Evolutionary conservation across 2,113 vertebrate species (phyloP), one percentile per base, ranked within the genome.

Genomic region (Hyaena hyaena): DNA sequence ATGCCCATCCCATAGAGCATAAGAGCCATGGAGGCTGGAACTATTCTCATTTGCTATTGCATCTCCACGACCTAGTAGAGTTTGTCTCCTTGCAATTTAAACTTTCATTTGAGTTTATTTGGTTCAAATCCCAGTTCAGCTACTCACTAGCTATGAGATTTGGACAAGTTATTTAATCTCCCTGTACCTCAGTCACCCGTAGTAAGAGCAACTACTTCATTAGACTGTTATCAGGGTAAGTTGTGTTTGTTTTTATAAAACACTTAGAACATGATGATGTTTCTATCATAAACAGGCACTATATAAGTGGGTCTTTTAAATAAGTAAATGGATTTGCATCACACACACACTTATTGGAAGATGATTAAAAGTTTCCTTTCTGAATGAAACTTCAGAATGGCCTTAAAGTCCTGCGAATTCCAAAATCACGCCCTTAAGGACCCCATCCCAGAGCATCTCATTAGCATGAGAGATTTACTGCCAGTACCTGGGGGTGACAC

Each of bases 81-180:
- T 96, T 96, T 81, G 8, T 85, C 31, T 80, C 71, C 28, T 87
- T 86, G 19, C 12, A 23, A 93, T 93, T 79, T 93, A 39, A 88
- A 84, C 84, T 94, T 93, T 65, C 24, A 69, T 82, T 91, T 76
- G n/a, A 48, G 88, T 85, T 88, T 77, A 77, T 95, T 23, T 65
- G 23, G 23, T 88, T 74, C 55, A 74, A 87, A 96, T 94, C 31
- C 15, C 5, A 90, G 31, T 73, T 80, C 24, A 89, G 61, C 68
- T 92, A 69, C 31, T 58, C 48, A 88, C 66, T 61, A 82, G 14
- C 45, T 84, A 5, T 92, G 48, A 92, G 85, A 74, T 89, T 83
- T 85, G 43, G 24, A 12, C 4, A 88, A 76, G 7, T 93, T 58
- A 50, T 24, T 88, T 90, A 84, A 73, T 79, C 10, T 55, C n/a